Base-by-base conservation (phyloP, 92 coral and sea anemone species). In the Porites divaricata region DNA sequence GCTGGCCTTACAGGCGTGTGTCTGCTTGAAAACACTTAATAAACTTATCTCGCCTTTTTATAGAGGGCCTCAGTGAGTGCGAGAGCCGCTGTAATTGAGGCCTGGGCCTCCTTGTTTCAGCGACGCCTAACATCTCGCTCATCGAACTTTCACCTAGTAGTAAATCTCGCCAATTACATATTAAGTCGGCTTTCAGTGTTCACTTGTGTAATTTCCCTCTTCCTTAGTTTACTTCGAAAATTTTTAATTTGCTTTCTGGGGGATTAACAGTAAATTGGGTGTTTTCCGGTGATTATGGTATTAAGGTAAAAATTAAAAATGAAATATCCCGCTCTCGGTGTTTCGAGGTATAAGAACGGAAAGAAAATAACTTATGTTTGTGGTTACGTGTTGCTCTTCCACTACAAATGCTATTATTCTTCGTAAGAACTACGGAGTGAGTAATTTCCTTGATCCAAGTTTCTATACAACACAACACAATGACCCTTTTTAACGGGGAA, bases 81-180 rank as follows among this genome's bases (percentile, higher is more conserved):
- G 53, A 51, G 61, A 26, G 80, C 75, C 79, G 72, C 78, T 79
- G 79, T 72, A 70, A 61, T 78, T 45, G 91, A 73, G 56, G 84
- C 73, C 35, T 45, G 70, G 82, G 82, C 79, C 78, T 79, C 74
- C 73, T 61, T 67, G 76, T 67, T 85, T 89, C 81, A 66, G 50
- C 70, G 80, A 80, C 85, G 67, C 68, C 67, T 85, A 74, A 58
- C 81, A 79, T 72, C 79, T 49, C 50, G 57, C 74, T 79, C 89
- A 89, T 89, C 85, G 85, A 89, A 89, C 86, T 85, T 73, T 75
- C 86, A 67, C 81, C 74, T 80, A 77, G 80, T 66, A 85, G 67
- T 84, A 74, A 89, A 89, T 79, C 90, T 89, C 77, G 41, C 86
- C 66, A 89, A 88, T 88, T 81, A 84, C 86, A 88, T 81, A 88